Evolutionary conservation across 2,113 vertebrate species (phyloP).

Genomic region (zebrafish (Danio rerio)): DNA sequence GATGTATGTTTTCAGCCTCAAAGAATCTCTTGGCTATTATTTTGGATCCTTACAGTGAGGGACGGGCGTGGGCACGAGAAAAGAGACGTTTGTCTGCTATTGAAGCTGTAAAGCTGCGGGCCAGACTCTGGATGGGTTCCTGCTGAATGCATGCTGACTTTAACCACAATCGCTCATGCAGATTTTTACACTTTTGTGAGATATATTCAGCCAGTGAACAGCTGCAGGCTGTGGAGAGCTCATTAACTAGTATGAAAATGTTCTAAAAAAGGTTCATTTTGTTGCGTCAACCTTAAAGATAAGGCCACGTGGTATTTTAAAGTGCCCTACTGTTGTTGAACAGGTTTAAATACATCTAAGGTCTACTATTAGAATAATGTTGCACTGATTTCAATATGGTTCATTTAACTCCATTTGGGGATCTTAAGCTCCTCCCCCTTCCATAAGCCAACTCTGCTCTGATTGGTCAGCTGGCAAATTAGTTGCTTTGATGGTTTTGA

Average conservation of each 20-base stretch:
- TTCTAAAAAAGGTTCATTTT: not conserved
- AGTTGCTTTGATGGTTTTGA: too few relatives aligned
- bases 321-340: too few relatives aligned
- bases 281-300: too few relatives aligned
- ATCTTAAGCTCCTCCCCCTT: too few relatives aligned
- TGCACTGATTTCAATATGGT: too few relatives aligned
- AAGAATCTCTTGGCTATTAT: slow-evolving; percentile 13
- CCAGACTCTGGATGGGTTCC: not conserved
- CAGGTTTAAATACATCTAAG: too few relatives aligned
- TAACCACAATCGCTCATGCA: not conserved
- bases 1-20: not conserved
- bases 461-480: too few relatives aligned
- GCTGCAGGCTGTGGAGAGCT: not conserved
- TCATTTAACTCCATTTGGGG: too few relatives aligned
- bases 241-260: not conserved
- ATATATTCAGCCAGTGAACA: not conserved
- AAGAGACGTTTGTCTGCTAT: not conserved
- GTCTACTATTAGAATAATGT: too few relatives aligned
- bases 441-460: too few relatives aligned
- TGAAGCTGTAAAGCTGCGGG: not conserved
- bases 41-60: slow-evolving; percentile 12
- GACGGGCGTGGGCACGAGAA: not conserved
- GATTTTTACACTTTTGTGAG: not conserved
- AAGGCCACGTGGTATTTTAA: too few relatives aligned
- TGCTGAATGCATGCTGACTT: not conserved